Percentiles rank a stretch among this genome's conserved stretches.
Conservation (phyloP, 1,140 invertebrate species). For the Heterodera carotae region DNA sequence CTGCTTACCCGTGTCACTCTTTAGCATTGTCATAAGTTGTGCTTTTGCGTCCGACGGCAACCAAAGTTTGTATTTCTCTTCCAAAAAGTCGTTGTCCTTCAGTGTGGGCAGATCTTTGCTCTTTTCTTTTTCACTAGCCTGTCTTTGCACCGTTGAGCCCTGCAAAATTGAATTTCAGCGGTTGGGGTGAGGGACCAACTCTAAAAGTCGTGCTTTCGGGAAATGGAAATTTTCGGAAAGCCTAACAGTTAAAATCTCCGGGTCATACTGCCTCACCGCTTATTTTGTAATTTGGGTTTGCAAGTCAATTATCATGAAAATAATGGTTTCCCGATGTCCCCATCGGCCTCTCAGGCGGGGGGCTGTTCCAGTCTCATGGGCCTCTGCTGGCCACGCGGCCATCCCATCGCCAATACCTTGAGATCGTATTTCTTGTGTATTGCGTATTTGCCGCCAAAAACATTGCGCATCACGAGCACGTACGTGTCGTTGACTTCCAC, state of each 20-base stretch:
- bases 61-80: conserved; percentile 88
- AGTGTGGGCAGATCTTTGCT: conserved; percentile 89
- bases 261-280: too few species aligned
- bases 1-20: conserved; percentile 79
- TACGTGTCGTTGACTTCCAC: conserved; percentile 96
- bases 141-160: conserved; percentile 97
- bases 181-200: too few species aligned
- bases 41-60: conserved; percentile 90
- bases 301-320: too few species aligned
- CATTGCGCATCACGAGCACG: conserved; percentile 92
- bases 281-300: too few species aligned
- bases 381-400: too few species aligned
- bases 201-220: too few species aligned
- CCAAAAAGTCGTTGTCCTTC: conserved; percentile 99
- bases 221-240: too few species aligned
- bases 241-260: too few species aligned
- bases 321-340: too few species aligned
- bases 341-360: too few species aligned
- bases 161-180: too few species aligned
- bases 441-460: conserved; percentile 90
- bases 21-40: conserved; percentile 86
- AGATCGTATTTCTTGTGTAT: conserved; percentile 82
- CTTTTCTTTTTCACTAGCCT: conserved; percentile 93
- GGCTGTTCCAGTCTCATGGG: too few species aligned
- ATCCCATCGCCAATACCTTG: conserved; percentile 66